Evolutionary conservation across 2,888 invertebrate species (phyloP).

Genomic region (Ellobium chinense): DNA sequence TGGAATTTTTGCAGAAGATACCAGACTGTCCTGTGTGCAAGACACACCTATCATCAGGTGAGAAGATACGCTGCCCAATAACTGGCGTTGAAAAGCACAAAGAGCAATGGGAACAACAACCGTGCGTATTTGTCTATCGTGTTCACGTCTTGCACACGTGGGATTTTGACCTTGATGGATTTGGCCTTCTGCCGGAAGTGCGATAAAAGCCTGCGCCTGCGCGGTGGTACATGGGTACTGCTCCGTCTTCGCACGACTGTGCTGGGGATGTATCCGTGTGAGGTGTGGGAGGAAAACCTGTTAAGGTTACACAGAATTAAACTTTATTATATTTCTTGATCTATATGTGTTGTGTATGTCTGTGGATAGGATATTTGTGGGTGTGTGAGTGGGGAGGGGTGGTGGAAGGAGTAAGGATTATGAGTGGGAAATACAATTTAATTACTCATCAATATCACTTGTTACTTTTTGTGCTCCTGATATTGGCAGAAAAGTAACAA

Average conservation of each 20-base stretch:
- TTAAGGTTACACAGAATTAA: no score
- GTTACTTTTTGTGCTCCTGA: no score
- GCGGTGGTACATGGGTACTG: slow-evolving; percentile 54
- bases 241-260: slow-evolving; percentile 65
- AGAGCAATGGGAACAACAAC: slow-evolving; percentile 96
- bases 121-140: slow-evolving; percentile 98
- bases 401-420: no score
- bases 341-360: no score
- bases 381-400: no score
- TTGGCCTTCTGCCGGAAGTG: slow-evolving; percentile 71
- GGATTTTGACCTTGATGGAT: slow-evolving; percentile 72
- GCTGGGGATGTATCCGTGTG: slow-evolving; percentile 67
- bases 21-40: no score
- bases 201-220: slow-evolving; percentile 64
- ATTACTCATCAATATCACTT: no score
- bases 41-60: slow-evolving; percentile 33
- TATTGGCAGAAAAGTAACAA: no score
- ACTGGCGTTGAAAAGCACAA: slow-evolving; percentile 95
- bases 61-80: slow-evolving; percentile 91
- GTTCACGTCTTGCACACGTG: slow-evolving; percentile 92
- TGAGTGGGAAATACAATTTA: no score
- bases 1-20: no score
- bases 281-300: slow-evolving; percentile 23
- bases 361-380: no score
- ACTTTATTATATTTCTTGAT: no score